These are phyloP conservation scores for Hipposideros larvatus DNA, from an alignment of 2,797 vertebrate genomes.

Conservation along the genomic window DNA sequence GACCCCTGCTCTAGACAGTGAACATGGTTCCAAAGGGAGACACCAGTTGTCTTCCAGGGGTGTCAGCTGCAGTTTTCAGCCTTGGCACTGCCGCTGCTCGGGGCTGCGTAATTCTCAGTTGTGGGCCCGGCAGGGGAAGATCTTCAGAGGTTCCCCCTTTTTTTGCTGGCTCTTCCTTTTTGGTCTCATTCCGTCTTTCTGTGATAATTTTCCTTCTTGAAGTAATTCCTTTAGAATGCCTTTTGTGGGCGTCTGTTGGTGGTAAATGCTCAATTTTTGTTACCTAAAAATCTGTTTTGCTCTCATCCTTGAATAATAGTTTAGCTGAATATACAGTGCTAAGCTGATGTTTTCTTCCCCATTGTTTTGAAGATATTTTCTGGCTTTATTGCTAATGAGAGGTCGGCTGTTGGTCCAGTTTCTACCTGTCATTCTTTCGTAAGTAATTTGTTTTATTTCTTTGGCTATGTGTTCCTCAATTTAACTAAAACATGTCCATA, in stretches of 20 bases:
- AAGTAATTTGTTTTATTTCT: background rate
- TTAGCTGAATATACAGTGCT: background rate
- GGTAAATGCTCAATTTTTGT: background rate
- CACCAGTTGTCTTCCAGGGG: background rate
- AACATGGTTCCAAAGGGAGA: background rate
- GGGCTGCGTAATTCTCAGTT: too few relatives aligned
- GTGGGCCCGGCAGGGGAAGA: background rate
- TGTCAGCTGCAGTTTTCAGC: background rate
- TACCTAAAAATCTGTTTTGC: background rate
- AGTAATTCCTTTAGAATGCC: background rate
- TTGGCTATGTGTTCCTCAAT: background rate
- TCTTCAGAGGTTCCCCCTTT: too few relatives aligned
- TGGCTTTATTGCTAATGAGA: background rate
- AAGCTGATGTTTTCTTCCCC: background rate
- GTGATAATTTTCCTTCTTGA: background rate
- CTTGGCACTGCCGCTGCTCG: background rate
- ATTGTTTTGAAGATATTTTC: background rate
- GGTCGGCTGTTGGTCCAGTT: background rate
- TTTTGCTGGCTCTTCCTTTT: background rate
- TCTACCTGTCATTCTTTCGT: background rate
- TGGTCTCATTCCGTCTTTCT: background rate
- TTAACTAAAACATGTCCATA: background rate
- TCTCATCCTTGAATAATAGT: background rate
- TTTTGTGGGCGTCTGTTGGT: background rate
- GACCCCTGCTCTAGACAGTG: too few relatives aligned